Conservation (phyloP, 2,113 vertebrate species). For the Paramormyrops kingsleyae region DNA sequence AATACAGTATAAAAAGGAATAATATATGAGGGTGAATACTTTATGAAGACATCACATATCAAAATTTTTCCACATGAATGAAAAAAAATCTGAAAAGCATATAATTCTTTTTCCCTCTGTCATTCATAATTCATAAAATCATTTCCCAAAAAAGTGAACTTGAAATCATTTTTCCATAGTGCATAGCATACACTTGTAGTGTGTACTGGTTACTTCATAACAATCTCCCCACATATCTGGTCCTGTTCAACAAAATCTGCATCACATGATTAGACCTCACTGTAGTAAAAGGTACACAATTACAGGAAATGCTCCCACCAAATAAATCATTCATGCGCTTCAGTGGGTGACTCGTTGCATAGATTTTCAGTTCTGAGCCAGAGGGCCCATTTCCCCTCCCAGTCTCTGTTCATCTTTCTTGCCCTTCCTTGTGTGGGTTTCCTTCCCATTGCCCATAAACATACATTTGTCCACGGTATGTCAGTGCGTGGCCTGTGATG, state of each 20-base stretch:
- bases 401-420: not conserved
- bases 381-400: not conserved
- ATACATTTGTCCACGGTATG: not conserved
- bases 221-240: not conserved
- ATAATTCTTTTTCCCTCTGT: not conserved
- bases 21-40: not conserved
- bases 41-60: not conserved
- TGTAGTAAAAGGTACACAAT: not conserved
- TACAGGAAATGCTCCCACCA: not conserved
- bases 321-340: not conserved
- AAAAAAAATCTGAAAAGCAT: not conserved
- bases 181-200: not conserved
- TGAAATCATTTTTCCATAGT: not conserved
- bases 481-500: not conserved
- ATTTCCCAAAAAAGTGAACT: not conserved
- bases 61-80: not conserved
- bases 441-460: not conserved
- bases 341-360: not conserved
- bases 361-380: not conserved
- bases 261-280: not conserved
- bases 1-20: not conserved
- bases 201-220: not conserved
- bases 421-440: not conserved
- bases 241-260: not conserved
- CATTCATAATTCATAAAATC: not conserved